Conservation (phyloP, 2,888 invertebrate genomes). For the Drosophila demipolita region DNA sequence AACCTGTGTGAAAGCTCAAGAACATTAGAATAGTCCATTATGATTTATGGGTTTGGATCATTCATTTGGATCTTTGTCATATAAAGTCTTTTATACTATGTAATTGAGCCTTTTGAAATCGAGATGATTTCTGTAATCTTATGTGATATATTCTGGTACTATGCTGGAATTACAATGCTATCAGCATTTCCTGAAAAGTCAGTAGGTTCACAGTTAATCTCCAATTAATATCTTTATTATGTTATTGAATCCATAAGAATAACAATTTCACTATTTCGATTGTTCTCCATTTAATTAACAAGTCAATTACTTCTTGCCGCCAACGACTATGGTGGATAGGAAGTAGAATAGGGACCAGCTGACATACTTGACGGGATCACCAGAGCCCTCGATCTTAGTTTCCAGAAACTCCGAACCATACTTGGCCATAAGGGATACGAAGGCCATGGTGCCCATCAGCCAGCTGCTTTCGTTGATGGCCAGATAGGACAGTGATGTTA, state of each 20-base stretch:
- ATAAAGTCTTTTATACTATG: neutral
- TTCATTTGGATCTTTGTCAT: no score
- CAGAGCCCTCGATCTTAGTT: no score
- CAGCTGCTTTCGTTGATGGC: no score
- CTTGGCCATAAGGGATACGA: no score
- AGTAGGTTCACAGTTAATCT: neutral
- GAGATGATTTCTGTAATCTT: neutral
- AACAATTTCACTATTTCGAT: neutral
- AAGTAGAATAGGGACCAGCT: constrained; percentile 60
- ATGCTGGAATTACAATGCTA: neutral
- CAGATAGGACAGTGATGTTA: constrained; percentile 71
- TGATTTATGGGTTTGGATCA: neutral
- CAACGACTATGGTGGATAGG: constrained; percentile 37
- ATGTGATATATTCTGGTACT: neutral
- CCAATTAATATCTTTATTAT: neutral
- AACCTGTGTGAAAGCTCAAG: neutral
- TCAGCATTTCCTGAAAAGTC: neutral
- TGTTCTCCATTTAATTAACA: neutral
- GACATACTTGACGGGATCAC: constrained; percentile 43
- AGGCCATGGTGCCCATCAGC: no score
- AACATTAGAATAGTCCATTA: neutral
- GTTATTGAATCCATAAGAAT: no score
- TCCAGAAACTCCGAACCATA: no score
- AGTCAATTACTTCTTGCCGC: constrained; percentile 42
- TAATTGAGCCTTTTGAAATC: no score